Conservation (phyloP, 2,888 invertebrate genomes). For the Eristalinus aeneus region DNA sequence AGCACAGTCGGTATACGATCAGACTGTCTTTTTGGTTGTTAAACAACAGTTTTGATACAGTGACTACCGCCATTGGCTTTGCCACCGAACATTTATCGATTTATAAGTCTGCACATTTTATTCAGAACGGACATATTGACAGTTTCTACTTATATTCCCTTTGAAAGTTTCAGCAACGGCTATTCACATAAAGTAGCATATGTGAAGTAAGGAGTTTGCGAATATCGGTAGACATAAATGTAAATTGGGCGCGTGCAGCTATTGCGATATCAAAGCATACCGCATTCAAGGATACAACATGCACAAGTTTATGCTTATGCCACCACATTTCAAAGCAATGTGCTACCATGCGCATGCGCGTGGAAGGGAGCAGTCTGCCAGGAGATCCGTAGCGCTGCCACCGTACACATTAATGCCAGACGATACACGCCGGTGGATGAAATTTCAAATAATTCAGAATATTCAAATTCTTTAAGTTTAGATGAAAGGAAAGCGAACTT, state of each 20-base stretch:
- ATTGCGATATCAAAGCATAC: slow-evolving; percentile 80
- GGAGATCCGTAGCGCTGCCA: background rate
- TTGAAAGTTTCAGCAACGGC: slow-evolving; percentile 71
- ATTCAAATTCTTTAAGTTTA: slow-evolving; percentile 45
- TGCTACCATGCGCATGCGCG: slow-evolving; percentile 58
- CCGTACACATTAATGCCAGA: background rate
- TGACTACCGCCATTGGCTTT: slow-evolving; percentile 69
- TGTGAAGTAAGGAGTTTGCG: slow-evolving; percentile 70
- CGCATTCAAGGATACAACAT: slow-evolving; percentile 72
- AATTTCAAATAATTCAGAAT: slow-evolving; percentile 61
- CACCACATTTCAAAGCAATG: slow-evolving; percentile 70
- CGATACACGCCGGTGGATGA: slow-evolving; percentile 3
- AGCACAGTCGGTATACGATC: slow-evolving; percentile 15
- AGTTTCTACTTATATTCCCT: slow-evolving; percentile 73
- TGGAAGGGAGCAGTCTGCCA: slow-evolving; percentile 20
- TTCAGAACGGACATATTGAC: slow-evolving; percentile 75
- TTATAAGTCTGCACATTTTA: slow-evolving; percentile 76
- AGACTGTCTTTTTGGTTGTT: slow-evolving; percentile 64
- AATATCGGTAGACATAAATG: slow-evolving; percentile 80
- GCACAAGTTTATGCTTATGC: slow-evolving; percentile 70
- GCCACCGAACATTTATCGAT: slow-evolving; percentile 73
- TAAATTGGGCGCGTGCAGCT: slow-evolving; percentile 81
- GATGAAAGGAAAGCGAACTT: slow-evolving; percentile 55
- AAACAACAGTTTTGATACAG: slow-evolving; percentile 69
- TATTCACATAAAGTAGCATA: slow-evolving; percentile 71